Evolutionary conservation across 1,140 invertebrate species (phyloP).

Genomic region (Drosophila santomea): DNA sequence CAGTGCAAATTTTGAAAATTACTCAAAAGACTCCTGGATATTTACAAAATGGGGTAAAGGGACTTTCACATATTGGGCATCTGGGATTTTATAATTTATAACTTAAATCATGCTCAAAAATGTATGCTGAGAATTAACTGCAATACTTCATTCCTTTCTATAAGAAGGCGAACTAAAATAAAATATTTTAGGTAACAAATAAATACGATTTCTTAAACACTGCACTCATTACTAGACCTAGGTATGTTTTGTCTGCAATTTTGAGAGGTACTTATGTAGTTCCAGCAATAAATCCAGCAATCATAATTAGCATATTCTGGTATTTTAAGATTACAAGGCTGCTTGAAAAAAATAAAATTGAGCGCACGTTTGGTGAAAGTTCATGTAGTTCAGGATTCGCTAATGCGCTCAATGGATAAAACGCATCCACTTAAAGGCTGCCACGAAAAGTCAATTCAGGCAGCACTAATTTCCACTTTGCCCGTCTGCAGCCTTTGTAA

Average conservation of each 20-base stretch:
- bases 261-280: not conserved
- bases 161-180: no score
- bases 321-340: not conserved
- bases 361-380: conserved; percentile 8
- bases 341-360: not conserved
- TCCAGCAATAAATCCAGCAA: not conserved
- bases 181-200: no score
- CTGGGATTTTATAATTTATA: not conserved
- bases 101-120: no score
- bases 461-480: conserved; percentile 29
- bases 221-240: no score
- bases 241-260: not conserved
- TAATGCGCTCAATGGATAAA: conserved; percentile 20
- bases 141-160: no score
- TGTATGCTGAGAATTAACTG: no score
- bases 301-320: conserved; percentile 1
- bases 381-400: not conserved
- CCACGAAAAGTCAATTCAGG: conserved; percentile 10
- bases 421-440: conserved; percentile 7
- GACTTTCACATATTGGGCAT: not conserved
- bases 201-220: no score
- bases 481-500: not conserved
- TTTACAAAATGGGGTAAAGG: no score
- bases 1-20: conserved; percentile 20
- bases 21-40: conserved; percentile 14